A percentile compares a stretch with the other conserved stretches of the same genome.
Evolutionary conservation across 1,140 invertebrate species (phyloP).

Genomic region (Drosophila bipectinata): DNA sequence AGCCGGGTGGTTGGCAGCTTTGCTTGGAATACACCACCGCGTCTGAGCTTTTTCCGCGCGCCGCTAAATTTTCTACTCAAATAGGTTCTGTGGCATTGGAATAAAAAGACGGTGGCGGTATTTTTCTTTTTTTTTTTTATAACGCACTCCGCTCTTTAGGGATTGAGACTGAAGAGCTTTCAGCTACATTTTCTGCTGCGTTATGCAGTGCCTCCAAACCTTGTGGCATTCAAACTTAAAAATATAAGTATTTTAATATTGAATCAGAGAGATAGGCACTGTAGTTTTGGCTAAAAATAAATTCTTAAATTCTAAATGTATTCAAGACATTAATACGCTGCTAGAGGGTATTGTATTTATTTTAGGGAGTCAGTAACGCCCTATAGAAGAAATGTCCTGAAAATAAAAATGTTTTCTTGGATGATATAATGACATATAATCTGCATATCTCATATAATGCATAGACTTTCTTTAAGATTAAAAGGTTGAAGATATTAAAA

Average conservation of each 20-base stretch:
- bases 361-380: no score
- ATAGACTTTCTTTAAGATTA: no score
- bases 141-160: not conserved
- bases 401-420: no score
- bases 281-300: no score
- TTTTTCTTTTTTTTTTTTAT: not conserved
- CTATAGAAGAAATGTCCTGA: no score
- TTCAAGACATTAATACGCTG: no score
- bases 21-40: constrained; percentile 18
- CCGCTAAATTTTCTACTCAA: constrained; percentile 40
- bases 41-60: constrained; percentile 1
- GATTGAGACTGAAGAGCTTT: not conserved
- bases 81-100: constrained; percentile 41
- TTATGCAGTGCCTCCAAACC: not conserved
- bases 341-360: no score
- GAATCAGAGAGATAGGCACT: not conserved
- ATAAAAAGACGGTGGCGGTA: constrained; percentile 13
- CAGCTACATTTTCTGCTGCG: not conserved
- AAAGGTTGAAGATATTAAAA: no score
- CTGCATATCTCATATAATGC: no score
- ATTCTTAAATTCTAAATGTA: no score
- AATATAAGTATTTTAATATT: not conserved
- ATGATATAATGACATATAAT: no score
- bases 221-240: not conserved
- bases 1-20: constrained; percentile 8